Conservation (phyloP, 35 echinoderm and acorn worm genomes). For the Lytechinus pictus region DNA sequence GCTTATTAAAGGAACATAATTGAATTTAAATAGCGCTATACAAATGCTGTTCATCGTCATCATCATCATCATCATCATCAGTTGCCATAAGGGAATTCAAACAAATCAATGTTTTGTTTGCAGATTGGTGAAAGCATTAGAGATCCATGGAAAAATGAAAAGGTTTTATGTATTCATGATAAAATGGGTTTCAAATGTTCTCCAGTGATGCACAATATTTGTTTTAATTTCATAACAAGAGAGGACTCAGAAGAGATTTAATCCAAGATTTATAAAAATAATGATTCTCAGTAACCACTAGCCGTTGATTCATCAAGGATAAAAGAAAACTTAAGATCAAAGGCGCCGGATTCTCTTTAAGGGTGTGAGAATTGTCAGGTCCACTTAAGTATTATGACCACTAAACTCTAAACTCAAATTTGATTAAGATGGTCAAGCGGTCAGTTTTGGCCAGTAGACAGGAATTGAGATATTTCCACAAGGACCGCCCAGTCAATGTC, state of each 20-base stretch:
- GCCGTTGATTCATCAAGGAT: background rate
- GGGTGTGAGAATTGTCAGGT: background rate
- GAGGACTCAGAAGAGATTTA: too few species aligned
- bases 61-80: too few species aligned
- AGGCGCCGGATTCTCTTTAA: background rate
- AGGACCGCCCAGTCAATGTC: background rate
- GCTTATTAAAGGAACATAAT: too few species aligned
- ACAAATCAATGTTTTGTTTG: too few species aligned
- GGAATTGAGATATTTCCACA: conserved; percentile 1
- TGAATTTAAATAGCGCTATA: too few species aligned
- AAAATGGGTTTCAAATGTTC: background rate
- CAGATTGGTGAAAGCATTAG: too few species aligned
- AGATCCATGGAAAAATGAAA: too few species aligned
- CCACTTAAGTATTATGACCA: background rate
- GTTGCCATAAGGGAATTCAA: too few species aligned
- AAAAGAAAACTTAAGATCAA: background rate
- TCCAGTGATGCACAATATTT: background rate
- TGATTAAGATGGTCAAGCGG: background rate
- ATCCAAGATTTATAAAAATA: too few species aligned
- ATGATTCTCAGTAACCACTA: background rate
- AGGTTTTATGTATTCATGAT: too few species aligned
- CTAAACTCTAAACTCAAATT: background rate
- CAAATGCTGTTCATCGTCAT: too few species aligned
- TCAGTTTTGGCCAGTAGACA: conserved; percentile 17
- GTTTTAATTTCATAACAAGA: background rate